Base-by-base conservation (phyloP, 2,797 vertebrate species). In the Limnodromus scolopaceus region DNA sequence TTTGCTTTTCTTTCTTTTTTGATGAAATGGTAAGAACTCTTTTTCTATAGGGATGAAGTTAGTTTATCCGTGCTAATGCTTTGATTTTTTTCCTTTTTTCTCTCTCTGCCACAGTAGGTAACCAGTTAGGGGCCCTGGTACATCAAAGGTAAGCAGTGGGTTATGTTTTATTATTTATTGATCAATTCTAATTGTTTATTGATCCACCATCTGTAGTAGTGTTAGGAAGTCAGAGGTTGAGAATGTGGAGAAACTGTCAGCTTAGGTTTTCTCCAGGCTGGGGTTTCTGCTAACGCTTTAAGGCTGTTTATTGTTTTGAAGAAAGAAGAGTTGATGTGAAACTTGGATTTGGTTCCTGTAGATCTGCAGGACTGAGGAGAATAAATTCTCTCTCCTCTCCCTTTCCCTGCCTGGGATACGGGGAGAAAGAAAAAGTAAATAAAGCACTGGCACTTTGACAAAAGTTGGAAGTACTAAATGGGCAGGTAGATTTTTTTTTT, bases 81-180 rank as follows among this genome's bases (percentile, higher is more conserved):
- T 97, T 98, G 97, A 98, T 97, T 98, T 98, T 96, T 98, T 92
- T 64, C 97, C 85, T 95, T 96, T 97, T 93, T 92, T 92, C 97
- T 98, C 96, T 98, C 97, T 98, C 97, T 97, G 98, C 96, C 98
- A 96, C 98, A 99, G 99, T 99, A 97, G 99, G 99, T 97, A 99
- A 99, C 98, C 99, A 99, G 98, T 99, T 99, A 94, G 98, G 99
- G 97, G 98, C 98, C 98, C 98, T 99, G 98, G 99, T 99, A 98
- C 99, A 99, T 99, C 99, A 99, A 99, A 99, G 99, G 99, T 99
- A 99, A 98, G 98, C 97, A 96, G 97, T 98, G 97, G 98, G 98
- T 98, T 98, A 98, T 97, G 97, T 98, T 98, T 98, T 98, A 98
- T 98, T 98, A 98, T 98, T 98, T 98, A 98, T 98, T 98, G 98